Evolutionary conservation across 1,140 invertebrate genomes (phyloP).

Genomic region (Amyelois transitella): DNA sequence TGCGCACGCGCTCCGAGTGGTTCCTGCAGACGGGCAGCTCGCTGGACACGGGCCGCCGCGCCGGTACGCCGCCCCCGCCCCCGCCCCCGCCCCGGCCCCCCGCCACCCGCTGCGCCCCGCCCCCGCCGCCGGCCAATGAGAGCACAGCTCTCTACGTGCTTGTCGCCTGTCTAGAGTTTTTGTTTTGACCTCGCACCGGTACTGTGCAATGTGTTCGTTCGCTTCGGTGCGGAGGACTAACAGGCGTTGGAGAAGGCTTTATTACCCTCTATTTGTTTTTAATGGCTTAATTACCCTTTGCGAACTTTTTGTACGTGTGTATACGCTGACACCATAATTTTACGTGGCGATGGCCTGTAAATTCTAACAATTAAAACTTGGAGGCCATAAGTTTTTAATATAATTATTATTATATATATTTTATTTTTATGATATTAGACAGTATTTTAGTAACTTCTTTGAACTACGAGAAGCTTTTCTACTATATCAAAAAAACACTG

Average conservation of each 20-base stretch:
- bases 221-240: constrained; percentile 51
- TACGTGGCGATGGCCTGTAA: neutral
- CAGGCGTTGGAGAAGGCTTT: constrained; percentile 27
- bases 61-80: constrained; percentile 58
- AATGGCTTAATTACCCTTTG: neutral
- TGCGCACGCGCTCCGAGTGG: constrained; percentile 95
- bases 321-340: no score
- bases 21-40: constrained; percentile 86
- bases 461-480: no score
- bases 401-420: neutral
- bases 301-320: neutral
- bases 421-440: no score
- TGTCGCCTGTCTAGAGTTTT: constrained; percentile 74
- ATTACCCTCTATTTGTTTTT: neutral
- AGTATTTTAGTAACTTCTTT: no score
- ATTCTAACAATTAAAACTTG: neutral
- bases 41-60: constrained; percentile 72
- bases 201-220: constrained; percentile 49
- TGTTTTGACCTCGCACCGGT: constrained; percentile 69
- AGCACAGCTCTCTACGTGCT: constrained; percentile 69
- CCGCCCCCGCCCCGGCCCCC: constrained; percentile 10
- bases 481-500: neutral
- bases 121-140: constrained; percentile 37
- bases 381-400: neutral
- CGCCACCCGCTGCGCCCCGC: constrained; percentile 20